Evolutionary conservation across 2,888 invertebrate species (phyloP).

Genomic region (Pasiphila rectangulata): DNA sequence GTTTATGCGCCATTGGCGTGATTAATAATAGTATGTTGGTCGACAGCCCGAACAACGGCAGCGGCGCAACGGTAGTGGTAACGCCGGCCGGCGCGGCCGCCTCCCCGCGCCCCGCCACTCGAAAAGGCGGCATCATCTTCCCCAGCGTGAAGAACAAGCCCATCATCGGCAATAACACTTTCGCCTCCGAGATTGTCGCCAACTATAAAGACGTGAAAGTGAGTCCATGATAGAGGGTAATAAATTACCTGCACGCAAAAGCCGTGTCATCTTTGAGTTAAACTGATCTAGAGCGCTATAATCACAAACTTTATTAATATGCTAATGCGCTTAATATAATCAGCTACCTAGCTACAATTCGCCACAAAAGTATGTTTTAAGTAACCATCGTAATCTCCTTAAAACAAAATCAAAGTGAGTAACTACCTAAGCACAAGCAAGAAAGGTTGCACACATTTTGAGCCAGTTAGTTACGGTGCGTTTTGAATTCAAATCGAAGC

Average conservation of each 20-base stretch:
- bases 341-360: too few relatives aligned
- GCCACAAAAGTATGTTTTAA: too few relatives aligned
- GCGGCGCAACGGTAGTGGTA: constrained; percentile 61
- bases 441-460: background rate
- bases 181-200: constrained; percentile 87
- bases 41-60: constrained; percentile 73
- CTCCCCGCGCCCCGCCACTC: constrained; percentile 71
- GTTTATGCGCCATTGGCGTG: constrained; percentile 40
- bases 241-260: constrained; percentile 15
- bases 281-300: too few relatives aligned
- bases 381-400: too few relatives aligned
- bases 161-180: constrained; percentile 90
- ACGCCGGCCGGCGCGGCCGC: constrained; percentile 53
- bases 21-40: constrained; percentile 66
- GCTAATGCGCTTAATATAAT: too few relatives aligned
- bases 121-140: constrained; percentile 93
- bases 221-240: constrained; percentile 64
- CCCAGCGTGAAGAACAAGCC: constrained; percentile 96
- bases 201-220: constrained; percentile 92
- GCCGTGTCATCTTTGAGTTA: background rate
- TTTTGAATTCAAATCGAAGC: constrained; percentile 49
- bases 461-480: constrained; percentile 24
- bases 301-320: too few relatives aligned
- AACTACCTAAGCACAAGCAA: background rate
- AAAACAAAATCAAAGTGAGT: background rate